Evolutionary conservation across 2,888 invertebrate species (phyloP), one percentile per base, ranked within the genome.

Genomic region (Zygaena filipendulae): DNA sequence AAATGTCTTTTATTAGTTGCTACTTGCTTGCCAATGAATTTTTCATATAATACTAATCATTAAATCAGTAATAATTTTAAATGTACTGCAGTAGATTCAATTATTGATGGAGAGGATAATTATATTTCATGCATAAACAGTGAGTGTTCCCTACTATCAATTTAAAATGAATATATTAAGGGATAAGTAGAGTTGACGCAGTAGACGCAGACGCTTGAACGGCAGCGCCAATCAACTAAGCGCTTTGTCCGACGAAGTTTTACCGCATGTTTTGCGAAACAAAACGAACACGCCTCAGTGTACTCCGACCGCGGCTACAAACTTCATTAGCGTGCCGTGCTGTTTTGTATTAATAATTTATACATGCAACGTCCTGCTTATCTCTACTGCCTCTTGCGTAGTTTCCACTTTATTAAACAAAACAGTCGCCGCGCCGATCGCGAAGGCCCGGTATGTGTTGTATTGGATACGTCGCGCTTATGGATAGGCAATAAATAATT

Each of bases 291-390:
- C 31, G 24, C 38, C 25, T 38, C 40, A 39, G 39, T 41, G 47
- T 53, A 55, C 52, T 52, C 48, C 52, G 45, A 51, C 54, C 53
- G 61, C 58, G 62, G 59, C 61, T 61, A 53, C 52, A 52, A 52
- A 59, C 63, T 66, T 68, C 61, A 61, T 71, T 71, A 74, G 66
- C 58, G 58, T 54, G 53, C 51, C 50, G 50, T 51, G 59, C 56
- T 63, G 60, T 69, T 68, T 69, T 66, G 7, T 7, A 71, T 69
- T 68, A 69, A 74, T 75, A 69, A 72, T 72, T 69, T 62, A 71
- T 67, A 59, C 60, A 57, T 42, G 45, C 58, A 56, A 51, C 59
- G 55, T 57, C 55, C 54, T 52, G 52, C 55, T 62, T 67, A 68
- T 64, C 62, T 63, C 49, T 43, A 47, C 52, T 49, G 43, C 58